Base-by-base conservation (phyloP, 2,797 vertebrate genomes). In the Chrysocyon brachyurus region DNA sequence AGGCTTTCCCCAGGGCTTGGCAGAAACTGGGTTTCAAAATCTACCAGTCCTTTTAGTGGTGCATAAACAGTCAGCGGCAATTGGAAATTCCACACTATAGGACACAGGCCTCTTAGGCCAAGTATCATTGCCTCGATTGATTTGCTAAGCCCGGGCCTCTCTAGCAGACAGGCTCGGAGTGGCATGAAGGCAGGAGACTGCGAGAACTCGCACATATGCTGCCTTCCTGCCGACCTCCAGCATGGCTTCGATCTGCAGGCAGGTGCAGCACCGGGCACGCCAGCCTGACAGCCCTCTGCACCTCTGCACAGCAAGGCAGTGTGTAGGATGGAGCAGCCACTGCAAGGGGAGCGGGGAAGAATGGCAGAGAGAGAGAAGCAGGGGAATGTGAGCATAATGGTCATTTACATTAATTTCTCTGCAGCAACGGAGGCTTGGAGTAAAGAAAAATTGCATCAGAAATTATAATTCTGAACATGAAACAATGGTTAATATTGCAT, bases 171-270 rank as follows among this genome's bases (percentile, higher is more conserved):
- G 56, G 96, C 98, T 96, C 96, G 94, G 64, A 88, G 95, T 96
- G 81, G 91, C 40, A 0, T 75, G 97, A 93, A 97, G 97, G 97
- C 95, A 19, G 95, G 97, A 26, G 70, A 75, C 28, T 33, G 73
- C 36, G 94, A 95, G 94, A 96, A 97, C 10, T 98, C 94, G 85
- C 93, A 19, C 86, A 72, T 49, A 94, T 88, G 87, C 95, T 68
- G 70, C 59, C 82, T 97, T 95, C 96, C 97, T 94, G 66, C 97
- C 95, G 96, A 96, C 98, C 98, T 86, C 96, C 97, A 89, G 66
- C 68, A 97, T 98, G 98, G 97, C 97, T 98, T 98, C 98, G 97
- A 97, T 98, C 98, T 96, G 97, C 89, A 91, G 91, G 86, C 87
- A 97, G 98, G 96, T 98, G 96, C 92, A 86, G 2, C 19, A 90